A percentile compares a stretch with the other conserved stretches of the same genome.
Evolutionary conservation across 2,888 invertebrate genomes (phyloP).

Genomic region (Sepiola atlantica): DNA sequence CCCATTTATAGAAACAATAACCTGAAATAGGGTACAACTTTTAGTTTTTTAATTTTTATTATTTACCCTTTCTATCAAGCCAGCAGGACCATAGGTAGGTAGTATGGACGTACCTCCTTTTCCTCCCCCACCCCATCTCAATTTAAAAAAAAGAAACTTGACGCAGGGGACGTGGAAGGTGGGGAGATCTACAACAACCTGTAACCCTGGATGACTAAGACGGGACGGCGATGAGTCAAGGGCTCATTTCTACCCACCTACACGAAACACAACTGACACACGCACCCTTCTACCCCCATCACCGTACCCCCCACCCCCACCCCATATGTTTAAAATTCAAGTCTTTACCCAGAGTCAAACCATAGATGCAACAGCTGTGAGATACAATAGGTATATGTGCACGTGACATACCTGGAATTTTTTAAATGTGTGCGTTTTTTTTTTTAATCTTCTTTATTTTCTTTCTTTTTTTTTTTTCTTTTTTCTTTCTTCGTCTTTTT

Average conservation of each 20-base stretch:
- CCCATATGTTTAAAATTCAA: background rate
- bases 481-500: too few relatives aligned
- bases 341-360: background rate
- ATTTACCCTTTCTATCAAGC: background rate
- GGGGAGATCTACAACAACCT: background rate
- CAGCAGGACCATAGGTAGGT: background rate
- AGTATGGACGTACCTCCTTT: background rate
- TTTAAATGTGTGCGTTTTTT: background rate
- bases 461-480: background rate
- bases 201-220: constrained; percentile 23
- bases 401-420: constrained; percentile 32
- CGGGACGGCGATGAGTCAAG: background rate
- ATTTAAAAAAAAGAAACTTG: background rate
- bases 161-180: background rate
- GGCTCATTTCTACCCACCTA: background rate
- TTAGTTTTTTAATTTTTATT: background rate
- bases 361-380: background rate
- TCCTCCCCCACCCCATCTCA: background rate
- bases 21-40: background rate
- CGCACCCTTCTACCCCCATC: background rate
- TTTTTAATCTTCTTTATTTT: background rate
- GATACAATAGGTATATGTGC: background rate
- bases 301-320: background rate
- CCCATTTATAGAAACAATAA: too few relatives aligned
- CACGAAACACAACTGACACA: too few relatives aligned